A percentile compares a stretch with the other conserved stretches of the same genome.
Evolutionary conservation across 2,113 vertebrate genomes (phyloP).

Genomic region (Gambusia holbrooki): DNA sequence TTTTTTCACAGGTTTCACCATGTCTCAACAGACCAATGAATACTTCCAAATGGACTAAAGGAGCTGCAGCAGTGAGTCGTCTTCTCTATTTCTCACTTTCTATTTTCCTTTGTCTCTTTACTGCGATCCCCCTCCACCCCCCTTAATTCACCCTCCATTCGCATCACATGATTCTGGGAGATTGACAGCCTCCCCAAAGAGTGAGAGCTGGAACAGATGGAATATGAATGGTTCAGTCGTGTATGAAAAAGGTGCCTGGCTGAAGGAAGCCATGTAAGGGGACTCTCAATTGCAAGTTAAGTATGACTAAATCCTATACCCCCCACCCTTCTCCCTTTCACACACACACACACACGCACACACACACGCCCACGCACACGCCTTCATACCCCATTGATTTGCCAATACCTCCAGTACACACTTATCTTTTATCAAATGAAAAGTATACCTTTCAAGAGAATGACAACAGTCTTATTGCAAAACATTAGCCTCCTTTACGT

Average conservation of each 20-base stretch:
- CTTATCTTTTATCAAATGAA: neutral
- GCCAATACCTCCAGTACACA: constrained; percentile 1
- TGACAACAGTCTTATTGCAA: constrained; percentile 17
- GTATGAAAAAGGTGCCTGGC: constrained; percentile 87
- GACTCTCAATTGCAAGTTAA: constrained; percentile 75
- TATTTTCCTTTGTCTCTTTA: constrained; percentile 52
- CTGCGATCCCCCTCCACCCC: constrained; percentile 25
- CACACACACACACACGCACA: neutral
- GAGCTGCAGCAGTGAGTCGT: neutral
- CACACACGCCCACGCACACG: neutral
- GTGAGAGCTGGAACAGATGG: constrained; percentile 96
- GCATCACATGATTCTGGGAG: constrained; percentile 91
- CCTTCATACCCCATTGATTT: neutral
- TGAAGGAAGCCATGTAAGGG: constrained; percentile 71
- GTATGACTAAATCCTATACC: constrained; percentile 74
- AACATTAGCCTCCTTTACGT: neutral
- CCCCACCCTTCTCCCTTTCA: constrained; percentile 18
- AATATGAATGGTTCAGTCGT: constrained; percentile 97
- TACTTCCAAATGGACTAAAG: neutral
- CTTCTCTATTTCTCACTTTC: constrained; percentile 18
- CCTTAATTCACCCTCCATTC: constrained; percentile 20
- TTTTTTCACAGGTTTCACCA: neutral
- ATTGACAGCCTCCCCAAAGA: constrained; percentile 98
- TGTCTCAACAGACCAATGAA: neutral
- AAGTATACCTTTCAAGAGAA: constrained; percentile 40